Evolutionary conservation across 1,140 invertebrate species (phyloP).

Genomic region (Drosophila jambulina): DNA sequence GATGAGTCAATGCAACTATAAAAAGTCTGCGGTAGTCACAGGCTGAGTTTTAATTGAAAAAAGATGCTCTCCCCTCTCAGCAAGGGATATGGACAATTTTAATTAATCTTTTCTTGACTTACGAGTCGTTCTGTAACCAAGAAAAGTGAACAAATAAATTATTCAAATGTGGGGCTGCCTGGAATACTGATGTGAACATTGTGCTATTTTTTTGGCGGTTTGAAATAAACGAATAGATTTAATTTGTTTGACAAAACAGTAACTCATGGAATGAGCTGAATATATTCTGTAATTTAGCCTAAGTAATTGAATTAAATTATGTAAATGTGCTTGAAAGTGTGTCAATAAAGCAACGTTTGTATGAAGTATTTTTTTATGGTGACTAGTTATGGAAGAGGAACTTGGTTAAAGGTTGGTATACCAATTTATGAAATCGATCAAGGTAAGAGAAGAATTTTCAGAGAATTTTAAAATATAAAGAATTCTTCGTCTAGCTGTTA

Average conservation of each 20-base stretch:
- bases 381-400: neutral
- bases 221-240: conserved; percentile 4
- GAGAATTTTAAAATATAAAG: neutral
- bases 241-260: conserved; percentile 24
- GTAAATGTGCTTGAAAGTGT: conserved; percentile 64
- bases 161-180: neutral
- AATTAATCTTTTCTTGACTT: conserved; percentile 2
- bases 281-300: conserved; percentile 44
- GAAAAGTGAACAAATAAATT: conserved; percentile 1
- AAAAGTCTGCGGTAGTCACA: conserved; percentile 8
- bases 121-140: neutral
- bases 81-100: neutral
- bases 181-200: neutral
- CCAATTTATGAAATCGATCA: neutral
- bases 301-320: conserved; percentile 27
- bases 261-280: conserved; percentile 22
- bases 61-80: too few relatives aligned
- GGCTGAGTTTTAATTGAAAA: conserved; percentile 41
- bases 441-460: too few relatives aligned
- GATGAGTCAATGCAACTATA: conserved; percentile 22
- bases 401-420: neutral
- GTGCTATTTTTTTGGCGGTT: neutral
- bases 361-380: conserved; percentile 2
- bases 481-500: neutral
- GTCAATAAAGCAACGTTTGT: conserved; percentile 52